Base-by-base conservation (phyloP, 1,140 invertebrate genomes). In the Drosophila prosaltans region DNA sequence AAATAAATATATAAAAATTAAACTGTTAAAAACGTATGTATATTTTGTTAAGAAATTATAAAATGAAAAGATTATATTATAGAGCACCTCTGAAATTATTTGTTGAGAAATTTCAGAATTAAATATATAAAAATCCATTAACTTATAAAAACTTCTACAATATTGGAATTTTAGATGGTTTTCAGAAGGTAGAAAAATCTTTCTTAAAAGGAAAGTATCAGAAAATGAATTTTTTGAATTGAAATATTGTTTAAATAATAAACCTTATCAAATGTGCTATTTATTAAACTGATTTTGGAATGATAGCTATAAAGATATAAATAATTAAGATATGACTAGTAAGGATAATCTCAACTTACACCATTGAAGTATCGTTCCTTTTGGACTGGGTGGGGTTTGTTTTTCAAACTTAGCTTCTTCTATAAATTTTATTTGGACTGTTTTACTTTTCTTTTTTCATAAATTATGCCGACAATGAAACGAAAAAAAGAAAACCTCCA, bases 331-430 rank as follows among this genome's bases (percentile, higher is more conserved):
- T 16, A 16, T 16, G 16, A 16, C 16, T 30, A 16, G 43, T 61
- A 5, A 16, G 7, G 30, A 57, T 9, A 58, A 39, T 36, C 4
- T 21, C 0, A 16, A 88, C 83, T 88, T 75, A 88, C 84, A 83
- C 80, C 83, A 88, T 88, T 81, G 78, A 66, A 59, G 74, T 36
- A 43, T 32, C 5, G 63, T 76, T 76, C 45, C 66, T 60, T 74
- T 72, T 72, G 28, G 28, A 30, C 28, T 30, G 28, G 28, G 4
- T 30, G 16, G 16, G 57, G 3, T 21, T 48, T 24, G 2, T 51
- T 4, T 51, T 24, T 48, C 21, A 8, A 21, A 16, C 11, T 16
- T 7, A 3, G 30, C 55, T 36, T 32, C 24, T 32, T 3, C 21
- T 39, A 6, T 36, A 4, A 0, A 39, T 39, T 28, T 51, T 43